These are phyloP conservation scores for Chascanopsetta lugubris DNA, from an alignment of 2,113 vertebrate genomes.

Conservation along the genomic window DNA sequence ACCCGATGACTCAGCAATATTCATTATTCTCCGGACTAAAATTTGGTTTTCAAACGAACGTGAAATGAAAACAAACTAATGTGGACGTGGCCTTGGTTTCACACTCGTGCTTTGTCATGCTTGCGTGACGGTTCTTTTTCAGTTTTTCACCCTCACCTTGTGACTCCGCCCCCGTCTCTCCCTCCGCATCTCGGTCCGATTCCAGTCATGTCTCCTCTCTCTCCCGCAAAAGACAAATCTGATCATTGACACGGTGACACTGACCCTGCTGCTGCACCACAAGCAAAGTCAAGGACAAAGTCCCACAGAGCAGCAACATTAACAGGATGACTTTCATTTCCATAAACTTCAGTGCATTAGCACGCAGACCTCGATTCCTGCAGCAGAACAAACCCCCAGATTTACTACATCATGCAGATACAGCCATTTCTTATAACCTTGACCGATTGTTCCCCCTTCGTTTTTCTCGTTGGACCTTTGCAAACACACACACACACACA, in stretches of 20 bases:
- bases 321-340: constrained; percentile 55
- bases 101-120: too few relatives aligned
- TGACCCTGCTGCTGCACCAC: constrained; percentile 17
- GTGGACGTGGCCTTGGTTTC: too few relatives aligned
- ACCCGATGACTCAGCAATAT: too few relatives aligned
- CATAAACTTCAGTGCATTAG: constrained; percentile 48
- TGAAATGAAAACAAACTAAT: too few relatives aligned
- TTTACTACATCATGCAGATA: constrained; percentile 32
- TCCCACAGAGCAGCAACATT: constrained; percentile 28
- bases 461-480: constrained; percentile 42
- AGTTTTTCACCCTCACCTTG: neutral
- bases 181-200: constrained; percentile 33
- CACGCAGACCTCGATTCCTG: constrained; percentile 26
- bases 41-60: too few relatives aligned
- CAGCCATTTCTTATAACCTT: constrained; percentile 15
- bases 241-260: constrained; percentile 39
- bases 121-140: too few relatives aligned
- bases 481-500: constrained; percentile 22
- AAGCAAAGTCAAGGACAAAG: constrained; percentile 52
- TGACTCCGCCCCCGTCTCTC: neutral
- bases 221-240: constrained; percentile 25
- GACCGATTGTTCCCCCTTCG: constrained; percentile 22
- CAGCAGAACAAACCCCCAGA: too few relatives aligned
- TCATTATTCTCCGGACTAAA: too few relatives aligned
- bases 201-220: constrained; percentile 46